phyloP scores from a whole-genome alignment of 1,140 invertebrate genomes.

The Stegodyphus dumicola region DNA sequence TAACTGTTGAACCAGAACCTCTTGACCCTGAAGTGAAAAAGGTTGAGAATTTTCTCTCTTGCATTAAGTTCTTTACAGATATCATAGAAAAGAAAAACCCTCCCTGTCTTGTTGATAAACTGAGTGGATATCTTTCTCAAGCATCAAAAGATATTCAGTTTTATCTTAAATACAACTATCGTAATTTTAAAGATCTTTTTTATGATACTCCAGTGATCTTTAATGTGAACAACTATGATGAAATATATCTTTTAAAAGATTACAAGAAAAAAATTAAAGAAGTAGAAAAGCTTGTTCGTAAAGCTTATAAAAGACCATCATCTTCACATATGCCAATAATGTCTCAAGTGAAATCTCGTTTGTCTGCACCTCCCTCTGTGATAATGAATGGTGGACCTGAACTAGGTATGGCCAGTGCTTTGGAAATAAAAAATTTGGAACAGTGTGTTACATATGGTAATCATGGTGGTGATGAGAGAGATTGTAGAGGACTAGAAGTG shows the following conservation, averaged over 20 bases:
- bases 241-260: neutral
- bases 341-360: neutral
- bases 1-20: neutral
- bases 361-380: neutral
- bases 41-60: neutral
- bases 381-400: neutral
- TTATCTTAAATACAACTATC: neutral
- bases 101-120: neutral
- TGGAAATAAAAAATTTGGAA: no score
- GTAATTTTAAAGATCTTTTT: neutral
- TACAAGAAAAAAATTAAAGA: neutral
- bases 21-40: neutral
- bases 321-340: neutral
- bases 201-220: neutral
- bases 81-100: neutral
- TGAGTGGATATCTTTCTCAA: slow-evolving; percentile 9
- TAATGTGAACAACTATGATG: neutral
- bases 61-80: neutral
- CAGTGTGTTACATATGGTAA: no score
- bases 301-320: neutral
- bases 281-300: neutral
- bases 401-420: neutral
- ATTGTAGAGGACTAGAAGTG: no score
- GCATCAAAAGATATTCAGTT: neutral
- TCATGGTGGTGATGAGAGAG: no score